These are phyloP conservation scores for Channa argus DNA, from an alignment of 2,113 vertebrate genomes.

Conservation along the genomic window DNA sequence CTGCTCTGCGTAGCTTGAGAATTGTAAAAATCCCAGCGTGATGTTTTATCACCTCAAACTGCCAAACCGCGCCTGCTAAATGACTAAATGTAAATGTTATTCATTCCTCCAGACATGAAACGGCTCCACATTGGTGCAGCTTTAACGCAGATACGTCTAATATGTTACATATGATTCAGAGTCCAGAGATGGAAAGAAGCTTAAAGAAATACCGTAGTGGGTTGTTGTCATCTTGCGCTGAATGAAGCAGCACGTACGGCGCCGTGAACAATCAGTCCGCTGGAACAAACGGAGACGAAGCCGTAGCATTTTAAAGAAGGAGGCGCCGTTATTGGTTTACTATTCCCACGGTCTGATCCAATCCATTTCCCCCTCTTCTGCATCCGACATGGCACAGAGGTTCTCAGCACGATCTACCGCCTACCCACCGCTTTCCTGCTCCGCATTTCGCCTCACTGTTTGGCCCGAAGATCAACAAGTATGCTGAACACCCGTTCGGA, in stretches of 20 bases:
- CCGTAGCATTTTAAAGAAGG: slow-evolving; percentile 52
- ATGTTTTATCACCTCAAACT: slow-evolving; percentile 38
- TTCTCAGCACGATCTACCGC: slow-evolving; percentile 45
- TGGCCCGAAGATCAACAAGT: slow-evolving; percentile 89
- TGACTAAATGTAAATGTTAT: slow-evolving; percentile 36
- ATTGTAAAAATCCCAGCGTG: slow-evolving; percentile 2
- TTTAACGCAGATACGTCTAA: slow-evolving; percentile 35
- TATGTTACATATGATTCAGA: slow-evolving; percentile 35
- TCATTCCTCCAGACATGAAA: slow-evolving; percentile 15
- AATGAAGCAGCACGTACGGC: slow-evolving; percentile 53
- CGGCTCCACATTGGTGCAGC: slow-evolving; percentile 57
- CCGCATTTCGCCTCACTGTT: slow-evolving; percentile 30
- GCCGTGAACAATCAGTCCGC: slow-evolving; percentile 62
- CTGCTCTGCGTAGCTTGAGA: slow-evolving; percentile 19
- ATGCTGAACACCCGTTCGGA: slow-evolving; percentile 67
- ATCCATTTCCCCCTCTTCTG: slow-evolving; percentile 73
- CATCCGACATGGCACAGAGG: slow-evolving; percentile 72
- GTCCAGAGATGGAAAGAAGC: slow-evolving; percentile 32
- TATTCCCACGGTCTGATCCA: slow-evolving; percentile 64
- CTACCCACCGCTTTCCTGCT: slow-evolving; percentile 29
- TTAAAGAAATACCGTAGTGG: slow-evolving; percentile 58
- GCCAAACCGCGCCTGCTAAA: neutral
- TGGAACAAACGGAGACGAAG: slow-evolving; percentile 56
- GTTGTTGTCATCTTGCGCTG: slow-evolving; percentile 62
- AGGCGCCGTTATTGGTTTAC: slow-evolving; percentile 75